These are phyloP conservation scores for Addax nasomaculatus DNA, from an alignment of 2,113 vertebrate species.

Conservation along the genomic window DNA sequence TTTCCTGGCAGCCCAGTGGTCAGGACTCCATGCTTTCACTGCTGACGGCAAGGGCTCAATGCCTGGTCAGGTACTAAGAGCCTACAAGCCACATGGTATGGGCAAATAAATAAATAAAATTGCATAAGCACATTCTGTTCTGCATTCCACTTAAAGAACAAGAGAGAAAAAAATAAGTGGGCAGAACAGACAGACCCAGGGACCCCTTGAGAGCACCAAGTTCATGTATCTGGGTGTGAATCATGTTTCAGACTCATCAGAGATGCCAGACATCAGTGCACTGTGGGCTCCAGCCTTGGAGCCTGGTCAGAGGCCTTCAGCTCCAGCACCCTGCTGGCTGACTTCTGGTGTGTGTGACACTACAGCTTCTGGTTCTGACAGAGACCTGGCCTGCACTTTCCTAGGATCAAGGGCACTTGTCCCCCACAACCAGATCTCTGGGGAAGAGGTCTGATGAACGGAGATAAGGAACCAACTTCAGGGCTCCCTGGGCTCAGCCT, in stretches of 20 bases:
- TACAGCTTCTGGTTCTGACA: not conserved
- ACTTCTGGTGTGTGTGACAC: not conserved
- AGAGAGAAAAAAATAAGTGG: not conserved
- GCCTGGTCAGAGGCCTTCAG: not conserved
- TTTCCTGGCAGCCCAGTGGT: not conserved
- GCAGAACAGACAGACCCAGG: not conserved
- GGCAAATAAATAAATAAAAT: not conserved
- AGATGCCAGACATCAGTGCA: accelerated
- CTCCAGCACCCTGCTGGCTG: not conserved
- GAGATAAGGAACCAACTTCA: not conserved
- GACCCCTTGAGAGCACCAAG: not conserved
- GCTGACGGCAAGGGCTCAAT: not conserved
- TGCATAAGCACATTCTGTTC: not conserved
- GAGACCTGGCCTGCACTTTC: not conserved
- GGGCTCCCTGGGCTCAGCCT: not conserved
- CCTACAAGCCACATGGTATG: not conserved
- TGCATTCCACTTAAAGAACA: not conserved
- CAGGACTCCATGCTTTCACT: not conserved
- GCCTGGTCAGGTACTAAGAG: not conserved
- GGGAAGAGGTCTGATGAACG: not conserved
- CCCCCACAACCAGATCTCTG: not conserved
- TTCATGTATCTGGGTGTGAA: not conserved
- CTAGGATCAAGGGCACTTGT: not conserved
- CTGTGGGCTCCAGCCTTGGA: not conserved
- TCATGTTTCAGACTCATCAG: not conserved